These are phyloP conservation scores for Notothenia rossii DNA, from an alignment of 2,113 vertebrate species.

Conservation along the genomic window DNA sequence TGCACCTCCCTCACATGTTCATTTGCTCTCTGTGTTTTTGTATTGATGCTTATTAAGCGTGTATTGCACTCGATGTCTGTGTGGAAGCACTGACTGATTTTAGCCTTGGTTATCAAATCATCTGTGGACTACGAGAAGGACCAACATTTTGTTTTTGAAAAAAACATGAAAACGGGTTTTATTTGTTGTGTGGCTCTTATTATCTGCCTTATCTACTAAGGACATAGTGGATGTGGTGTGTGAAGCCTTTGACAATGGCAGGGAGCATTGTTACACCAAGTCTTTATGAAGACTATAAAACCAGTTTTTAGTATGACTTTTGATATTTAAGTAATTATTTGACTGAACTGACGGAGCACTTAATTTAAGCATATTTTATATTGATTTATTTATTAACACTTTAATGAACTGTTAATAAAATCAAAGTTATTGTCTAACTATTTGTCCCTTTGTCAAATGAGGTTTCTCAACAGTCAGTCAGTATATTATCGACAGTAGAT, in stretches of 20 bases:
- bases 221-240: conserved; percentile 3
- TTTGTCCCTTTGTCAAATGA: neutral
- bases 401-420: conserved; percentile 72
- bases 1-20: conserved; percentile 44
- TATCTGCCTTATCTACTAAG: conserved; percentile 25
- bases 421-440: conserved; percentile 44
- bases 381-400: conserved; percentile 65
- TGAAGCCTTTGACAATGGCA: conserved; percentile 36
- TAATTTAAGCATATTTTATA: conserved; percentile 67
- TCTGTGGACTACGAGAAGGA: neutral
- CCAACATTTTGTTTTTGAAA: conserved; percentile 1
- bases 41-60: conserved; percentile 36
- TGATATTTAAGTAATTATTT: conserved; percentile 74
- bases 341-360: conserved; percentile 52
- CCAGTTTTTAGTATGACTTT: conserved; percentile 58
- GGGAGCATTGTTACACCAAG: conserved; percentile 48
- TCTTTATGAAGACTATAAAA: conserved; percentile 50
- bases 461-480: neutral
- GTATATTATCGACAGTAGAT: too few species aligned
- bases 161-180: conserved; percentile 35
- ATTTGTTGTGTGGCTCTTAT: conserved; percentile 35
- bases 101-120: conserved; percentile 7
- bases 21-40: conserved; percentile 22
- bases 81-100: conserved; percentile 51
- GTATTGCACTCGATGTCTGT: conserved; percentile 36